Percentiles rank a stretch among this genome's conserved stretches.
Conservation (phyloP, 2,797 vertebrate genomes). For the Gambelia wislizenii region DNA sequence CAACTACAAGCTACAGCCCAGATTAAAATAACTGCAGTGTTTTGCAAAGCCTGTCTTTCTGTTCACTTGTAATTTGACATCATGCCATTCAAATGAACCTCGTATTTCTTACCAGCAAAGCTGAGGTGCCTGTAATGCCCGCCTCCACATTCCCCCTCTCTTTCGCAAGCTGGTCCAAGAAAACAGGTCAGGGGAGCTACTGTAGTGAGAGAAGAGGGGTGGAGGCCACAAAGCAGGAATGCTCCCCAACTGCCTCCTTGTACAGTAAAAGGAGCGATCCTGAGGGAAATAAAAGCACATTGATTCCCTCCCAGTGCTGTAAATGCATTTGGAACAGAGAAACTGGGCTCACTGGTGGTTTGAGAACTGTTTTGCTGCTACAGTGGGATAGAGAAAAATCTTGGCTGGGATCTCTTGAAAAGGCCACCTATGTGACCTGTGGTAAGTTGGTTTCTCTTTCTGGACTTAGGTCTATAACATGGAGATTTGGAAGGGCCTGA, state of each 20-base stretch:
- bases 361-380: not conserved
- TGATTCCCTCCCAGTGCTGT: not conserved
- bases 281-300: not conserved
- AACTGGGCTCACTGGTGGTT: too few species aligned
- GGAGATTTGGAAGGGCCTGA: not conserved
- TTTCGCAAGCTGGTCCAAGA: not conserved
- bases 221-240: not conserved
- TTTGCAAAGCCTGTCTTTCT: not conserved
- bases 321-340: not conserved
- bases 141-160: not conserved
- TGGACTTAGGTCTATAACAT: not conserved
- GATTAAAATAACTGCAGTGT: not conserved
- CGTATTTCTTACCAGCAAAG: too few species aligned
- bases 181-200: constrained; percentile 22
- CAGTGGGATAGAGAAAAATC: not conserved
- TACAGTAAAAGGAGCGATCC: not conserved
- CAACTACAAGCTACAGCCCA: not conserved
- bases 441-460: constrained; percentile 17
- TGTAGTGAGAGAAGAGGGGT: not conserved
- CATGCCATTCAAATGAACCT: not conserved
- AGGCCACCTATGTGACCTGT: not conserved
- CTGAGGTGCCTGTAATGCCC: not conserved
- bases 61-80: not conserved
- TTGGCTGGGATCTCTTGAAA: not conserved
- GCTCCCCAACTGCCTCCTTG: not conserved